Evolutionary conservation across 92 coral and sea anemone genomes (phyloP), one percentile per base, ranked within the genome.

Genomic region (Actinernus sp.): DNA sequence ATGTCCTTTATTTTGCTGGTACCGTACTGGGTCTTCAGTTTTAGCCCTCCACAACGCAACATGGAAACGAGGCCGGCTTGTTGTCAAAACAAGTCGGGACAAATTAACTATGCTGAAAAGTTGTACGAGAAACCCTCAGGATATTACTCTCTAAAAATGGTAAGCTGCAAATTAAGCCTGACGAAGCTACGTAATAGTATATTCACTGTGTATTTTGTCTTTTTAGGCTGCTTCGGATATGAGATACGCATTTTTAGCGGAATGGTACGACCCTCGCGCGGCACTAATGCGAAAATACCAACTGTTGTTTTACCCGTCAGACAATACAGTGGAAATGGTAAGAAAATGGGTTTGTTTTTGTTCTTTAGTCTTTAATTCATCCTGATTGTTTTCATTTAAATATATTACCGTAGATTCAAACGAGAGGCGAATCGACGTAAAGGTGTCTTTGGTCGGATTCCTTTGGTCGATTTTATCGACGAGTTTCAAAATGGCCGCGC

Each of bases 221-320:
- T 52, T 49, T 28, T 51, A 90, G 92, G 84, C 92, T 40, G 92
- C 75, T 32, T 61, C 92, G 47, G 91, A 90, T 39, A 97, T 83
- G 46, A 85, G 98, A 54, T 90, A 69, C 71, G 97, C 97, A 4
- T 93, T 93, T 72, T 56, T 90, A 48, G 94, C 97, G 24, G 98
- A 93, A 77, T 93, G 98, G 98, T 94, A 91, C 71, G 97, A 94
- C 62, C 89, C 92, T 0, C 84, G 72, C 53, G 98, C 98, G 20
- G 83, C 98, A 6, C 64, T 94, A 52, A 94, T 86, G 85, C 84
- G 97, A 84, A 94, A 91, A 53, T 94, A 94, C 54, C 94, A 90
- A 51, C 95, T 94, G 10, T 61, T 90, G 41, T 94, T 58, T 64
- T 91, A 94, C 41, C 92, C 98, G n/a, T 76, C 75, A 43, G 98